phyloP scores from a whole-genome alignment of 2,113 vertebrate species.

The Oncorhynchus tshawytscha region DNA sequence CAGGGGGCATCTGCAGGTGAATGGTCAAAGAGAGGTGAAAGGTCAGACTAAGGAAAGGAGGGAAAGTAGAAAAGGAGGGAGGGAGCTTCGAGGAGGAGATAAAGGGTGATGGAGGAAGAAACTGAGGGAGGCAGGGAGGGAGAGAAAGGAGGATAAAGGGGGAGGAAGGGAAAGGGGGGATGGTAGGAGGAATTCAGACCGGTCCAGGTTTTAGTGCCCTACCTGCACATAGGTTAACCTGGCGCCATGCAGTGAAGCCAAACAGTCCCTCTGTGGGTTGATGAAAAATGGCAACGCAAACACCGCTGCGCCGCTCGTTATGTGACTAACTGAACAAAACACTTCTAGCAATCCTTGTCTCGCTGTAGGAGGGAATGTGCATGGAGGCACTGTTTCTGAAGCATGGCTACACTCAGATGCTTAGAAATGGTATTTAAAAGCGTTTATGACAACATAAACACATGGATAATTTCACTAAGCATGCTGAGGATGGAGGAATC shows the following conservation, averaged over 20 bases:
- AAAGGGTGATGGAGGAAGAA: too few species aligned
- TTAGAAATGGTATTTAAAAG: conserved; percentile 9
- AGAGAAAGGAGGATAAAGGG: background rate
- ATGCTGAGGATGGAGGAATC: background rate
- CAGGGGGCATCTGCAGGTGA: conserved; percentile 68
- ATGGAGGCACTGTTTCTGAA: background rate
- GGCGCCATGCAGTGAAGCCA: conserved; percentile 26
- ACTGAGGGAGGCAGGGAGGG: too few species aligned
- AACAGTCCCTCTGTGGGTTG: conserved; percentile 36
- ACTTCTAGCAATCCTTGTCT: conserved; percentile 23
- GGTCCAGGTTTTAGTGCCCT: background rate
- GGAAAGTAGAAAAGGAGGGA: too few species aligned
- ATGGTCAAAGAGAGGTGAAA: conserved; percentile 63
- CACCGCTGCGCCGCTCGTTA: conserved; percentile 31
- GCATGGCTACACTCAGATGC: background rate
- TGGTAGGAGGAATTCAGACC: background rate
- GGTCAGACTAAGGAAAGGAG: conserved; percentile 26
- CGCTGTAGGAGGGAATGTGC: background rate
- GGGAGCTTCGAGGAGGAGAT: too few species aligned
- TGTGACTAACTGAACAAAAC: conserved; percentile 36
- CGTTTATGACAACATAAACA: conserved; percentile 17
- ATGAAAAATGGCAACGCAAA: conserved; percentile 53
- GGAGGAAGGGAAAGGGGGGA: background rate
- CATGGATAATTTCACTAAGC: conserved; percentile 8
- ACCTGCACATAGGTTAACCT: conserved; percentile 27